Conservation (phyloP, 1,140 invertebrate genomes). For the Ephestia elutella region DNA sequence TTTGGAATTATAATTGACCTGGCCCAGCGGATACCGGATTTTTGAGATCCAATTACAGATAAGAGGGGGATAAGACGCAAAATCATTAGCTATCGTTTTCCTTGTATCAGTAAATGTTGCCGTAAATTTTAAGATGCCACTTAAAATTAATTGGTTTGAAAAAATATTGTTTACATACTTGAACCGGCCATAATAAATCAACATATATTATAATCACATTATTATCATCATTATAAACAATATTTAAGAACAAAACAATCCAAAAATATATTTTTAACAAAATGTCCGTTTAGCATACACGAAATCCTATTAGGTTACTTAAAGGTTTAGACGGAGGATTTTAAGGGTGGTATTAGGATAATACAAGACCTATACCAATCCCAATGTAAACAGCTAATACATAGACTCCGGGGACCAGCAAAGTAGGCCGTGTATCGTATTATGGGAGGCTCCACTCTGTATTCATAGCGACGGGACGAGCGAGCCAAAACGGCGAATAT, state of each 20-base stretch:
- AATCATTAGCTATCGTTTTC: slow-evolving; percentile 1
- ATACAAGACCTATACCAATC: neutral
- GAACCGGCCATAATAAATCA: too few species aligned
- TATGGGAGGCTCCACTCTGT: slow-evolving; percentile 43
- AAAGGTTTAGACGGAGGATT: too few species aligned
- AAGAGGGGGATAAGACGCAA: slow-evolving; percentile 3
- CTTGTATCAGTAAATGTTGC: neutral
- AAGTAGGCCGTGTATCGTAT: slow-evolving; percentile 49
- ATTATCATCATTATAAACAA: too few species aligned
- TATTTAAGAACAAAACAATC: too few species aligned
- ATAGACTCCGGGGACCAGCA: slow-evolving; percentile 22
- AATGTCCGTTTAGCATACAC: too few species aligned
- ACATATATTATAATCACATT: too few species aligned
- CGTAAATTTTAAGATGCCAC: neutral
- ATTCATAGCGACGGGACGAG: slow-evolving; percentile 50
- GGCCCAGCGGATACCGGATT: neutral
- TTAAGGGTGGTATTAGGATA: too few species aligned
- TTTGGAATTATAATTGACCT: slow-evolving; percentile 12
- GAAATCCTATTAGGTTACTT: too few species aligned
- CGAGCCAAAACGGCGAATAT: slow-evolving; percentile 49
- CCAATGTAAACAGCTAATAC: slow-evolving; percentile 32
- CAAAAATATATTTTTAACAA: too few species aligned
- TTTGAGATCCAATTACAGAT: slow-evolving; percentile 2
- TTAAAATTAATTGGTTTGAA: neutral
- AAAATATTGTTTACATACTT: too few species aligned